Percentiles rank a stretch among this genome's conserved stretches.
phyloP scores from a whole-genome alignment of 2,797 vertebrate genomes.

The Pipistrellus pygmaeus region DNA sequence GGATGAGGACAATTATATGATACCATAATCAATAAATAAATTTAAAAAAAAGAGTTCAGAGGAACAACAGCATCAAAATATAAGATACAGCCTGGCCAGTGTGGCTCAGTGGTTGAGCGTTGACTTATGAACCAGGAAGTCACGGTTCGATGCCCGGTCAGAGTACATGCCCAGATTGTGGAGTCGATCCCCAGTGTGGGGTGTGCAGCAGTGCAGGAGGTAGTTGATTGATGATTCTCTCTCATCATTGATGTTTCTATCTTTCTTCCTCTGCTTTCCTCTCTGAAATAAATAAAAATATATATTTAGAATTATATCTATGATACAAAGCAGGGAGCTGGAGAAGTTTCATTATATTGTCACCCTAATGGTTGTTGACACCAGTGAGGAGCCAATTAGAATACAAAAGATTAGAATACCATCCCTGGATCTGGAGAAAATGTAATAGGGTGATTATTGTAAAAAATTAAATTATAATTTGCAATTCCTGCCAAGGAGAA shows the following conservation, averaged over 20 bases:
- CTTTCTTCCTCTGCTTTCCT: too few species aligned
- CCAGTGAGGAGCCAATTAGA: neutral
- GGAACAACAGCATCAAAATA: neutral
- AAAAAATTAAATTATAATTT: neutral
- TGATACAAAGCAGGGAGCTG: neutral
- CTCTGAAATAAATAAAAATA: too few species aligned
- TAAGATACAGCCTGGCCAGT: neutral
- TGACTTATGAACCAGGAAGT: too few species aligned
- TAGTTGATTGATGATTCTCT: too few species aligned
- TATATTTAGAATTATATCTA: neutral
- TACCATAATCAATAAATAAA: neutral
- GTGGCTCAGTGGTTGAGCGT: too few species aligned
- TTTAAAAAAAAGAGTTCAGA: neutral
- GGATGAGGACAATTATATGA: too few species aligned
- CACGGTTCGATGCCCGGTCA: too few species aligned
- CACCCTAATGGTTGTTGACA: neutral
- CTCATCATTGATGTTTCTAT: too few species aligned
- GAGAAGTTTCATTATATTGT: neutral
- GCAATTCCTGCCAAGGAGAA: neutral
- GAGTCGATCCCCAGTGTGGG: too few species aligned
- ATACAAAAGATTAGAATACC: too few species aligned
- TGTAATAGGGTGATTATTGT: neutral
- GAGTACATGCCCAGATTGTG: too few species aligned
- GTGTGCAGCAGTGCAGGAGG: too few species aligned
- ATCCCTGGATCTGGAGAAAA: neutral